Conservation (phyloP, 2,888 invertebrate species). For the Andrena camellia region DNA sequence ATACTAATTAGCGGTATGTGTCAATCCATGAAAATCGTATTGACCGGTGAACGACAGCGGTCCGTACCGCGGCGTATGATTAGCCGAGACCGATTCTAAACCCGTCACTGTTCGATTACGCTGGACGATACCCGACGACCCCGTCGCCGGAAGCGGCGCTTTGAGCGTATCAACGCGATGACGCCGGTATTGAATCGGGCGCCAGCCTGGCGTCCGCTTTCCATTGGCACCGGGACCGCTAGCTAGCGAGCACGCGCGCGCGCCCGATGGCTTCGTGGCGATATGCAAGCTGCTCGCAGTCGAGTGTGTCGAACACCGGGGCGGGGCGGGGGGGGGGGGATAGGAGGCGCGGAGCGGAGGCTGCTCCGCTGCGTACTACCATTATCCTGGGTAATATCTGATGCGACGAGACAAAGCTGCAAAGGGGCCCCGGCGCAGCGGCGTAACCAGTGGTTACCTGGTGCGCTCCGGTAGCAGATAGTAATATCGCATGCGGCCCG, state of each 20-base stretch:
- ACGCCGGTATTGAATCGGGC: conserved; percentile 53
- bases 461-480: conserved; percentile 8
- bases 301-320: conserved; percentile 7
- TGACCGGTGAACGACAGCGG: conserved; percentile 37
- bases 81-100: conserved; percentile 57
- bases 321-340: no score
- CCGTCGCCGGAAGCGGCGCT: conserved; percentile 43
- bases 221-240: conserved; percentile 14
- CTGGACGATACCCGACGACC: conserved; percentile 33
- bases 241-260: neutral
- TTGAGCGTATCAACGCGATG: conserved; percentile 60
- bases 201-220: conserved; percentile 37
- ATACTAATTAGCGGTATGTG: conserved; percentile 54
- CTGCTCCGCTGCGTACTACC: conserved; percentile 50
- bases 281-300: neutral
- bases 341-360: conserved; percentile 55
- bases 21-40: conserved; percentile 44
- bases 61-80: conserved; percentile 25
- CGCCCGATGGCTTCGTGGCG: neutral
- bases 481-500: conserved; percentile 66
- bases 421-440: conserved; percentile 48
- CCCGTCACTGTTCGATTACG: conserved; percentile 48
- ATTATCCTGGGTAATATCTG: conserved; percentile 72
- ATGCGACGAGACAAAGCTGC: conserved; percentile 69
- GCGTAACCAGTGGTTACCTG: conserved; percentile 37